Evolutionary conservation across 2,797 vertebrate genomes (phyloP), one percentile per base, ranked within the genome.

Genomic region (Propithecus perrieri): DNA sequence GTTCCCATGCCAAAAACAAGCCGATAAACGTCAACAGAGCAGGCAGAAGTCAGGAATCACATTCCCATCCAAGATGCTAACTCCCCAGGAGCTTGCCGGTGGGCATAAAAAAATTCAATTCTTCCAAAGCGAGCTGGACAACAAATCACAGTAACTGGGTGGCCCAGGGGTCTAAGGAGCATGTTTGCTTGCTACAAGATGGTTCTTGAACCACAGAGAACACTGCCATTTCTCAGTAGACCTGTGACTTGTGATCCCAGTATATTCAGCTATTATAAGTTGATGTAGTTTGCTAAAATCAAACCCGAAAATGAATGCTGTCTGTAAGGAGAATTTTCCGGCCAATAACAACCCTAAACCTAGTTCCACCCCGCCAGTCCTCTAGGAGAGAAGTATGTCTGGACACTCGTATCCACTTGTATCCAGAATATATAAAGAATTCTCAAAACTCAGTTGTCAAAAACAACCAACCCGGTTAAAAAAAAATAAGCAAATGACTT

Each of bases 401-500:
- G 63, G 30, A 57, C 10, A 24, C 22, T 57, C 22, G 9, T 67
- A 65, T 76, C 35, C 6, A 33, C 15, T 65, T n/a, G 15, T 57
- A 71, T 76, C 41, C 6, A 4, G 69, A 28, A 75, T 41, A 55
- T 22, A 43, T 8, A 74, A 89, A 80, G 48, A 81, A 69, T 43
- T 86, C 69, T 91, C 30, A 81, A 61, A 71, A 81, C 4, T n/a
- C 48, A 81, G 84, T 33, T n/a, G 20, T 17, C 46, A 67, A 75
- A 94, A 75, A 50, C 30, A 59, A 38, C n/a, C 67, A 65, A 28
- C 10, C 24, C 50, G 69, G 14, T 55, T 50, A 79, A 76, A 55
- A 30, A 24, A 72, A 55, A 33, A 17, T 7, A 53, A 67, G n/a
- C 63, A 79, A 61, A 61, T 46, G n/a, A 17, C 63, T 33, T 61